These are phyloP conservation scores for Sphaerodactylus townsendi DNA, from an alignment of 2,113 vertebrate genomes.

Conservation along the genomic window DNA sequence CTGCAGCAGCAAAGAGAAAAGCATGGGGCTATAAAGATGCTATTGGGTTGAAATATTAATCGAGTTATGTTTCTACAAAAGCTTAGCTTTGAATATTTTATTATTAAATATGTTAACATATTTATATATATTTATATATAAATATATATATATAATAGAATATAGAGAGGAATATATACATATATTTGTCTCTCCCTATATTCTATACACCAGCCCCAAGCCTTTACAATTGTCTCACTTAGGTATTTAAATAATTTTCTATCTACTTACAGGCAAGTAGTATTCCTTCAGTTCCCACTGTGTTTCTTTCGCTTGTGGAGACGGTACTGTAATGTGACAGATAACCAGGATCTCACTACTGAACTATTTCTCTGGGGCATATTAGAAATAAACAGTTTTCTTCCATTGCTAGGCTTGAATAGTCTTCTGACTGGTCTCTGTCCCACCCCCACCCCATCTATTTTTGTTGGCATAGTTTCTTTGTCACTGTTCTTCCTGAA, in stretches of 20 bases:
- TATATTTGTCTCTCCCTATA: too few species aligned
- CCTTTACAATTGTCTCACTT: not conserved
- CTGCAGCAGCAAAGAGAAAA: too few species aligned
- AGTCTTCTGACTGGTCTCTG: constrained; percentile 19
- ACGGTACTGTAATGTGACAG: not conserved
- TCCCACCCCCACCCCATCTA: constrained; percentile 7
- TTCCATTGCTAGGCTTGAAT: constrained; percentile 30
- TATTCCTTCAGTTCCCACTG: not conserved
- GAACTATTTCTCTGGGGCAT: constrained; percentile 23
- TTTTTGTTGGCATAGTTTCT: constrained; percentile 48
- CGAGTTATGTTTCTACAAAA: too few species aligned
- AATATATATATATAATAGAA: too few species aligned
- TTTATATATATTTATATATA: too few species aligned
- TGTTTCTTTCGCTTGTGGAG: not conserved
- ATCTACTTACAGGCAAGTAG: not conserved
- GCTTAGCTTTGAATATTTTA: too few species aligned
- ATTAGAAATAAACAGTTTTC: constrained; percentile 18
- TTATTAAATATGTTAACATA: too few species aligned
- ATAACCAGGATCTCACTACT: not conserved
- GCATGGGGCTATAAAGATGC: too few species aligned
- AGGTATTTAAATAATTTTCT: not conserved
- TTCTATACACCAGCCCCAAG: not conserved
- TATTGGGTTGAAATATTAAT: too few species aligned
- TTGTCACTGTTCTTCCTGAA: not conserved
- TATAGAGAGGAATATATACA: too few species aligned